Evolutionary conservation across 30 jellyfish, hydroid and myxozoan species (phyloP), one percentile per base, ranked within the genome.

Genomic region (Haliclystus octoradiatus): DNA sequence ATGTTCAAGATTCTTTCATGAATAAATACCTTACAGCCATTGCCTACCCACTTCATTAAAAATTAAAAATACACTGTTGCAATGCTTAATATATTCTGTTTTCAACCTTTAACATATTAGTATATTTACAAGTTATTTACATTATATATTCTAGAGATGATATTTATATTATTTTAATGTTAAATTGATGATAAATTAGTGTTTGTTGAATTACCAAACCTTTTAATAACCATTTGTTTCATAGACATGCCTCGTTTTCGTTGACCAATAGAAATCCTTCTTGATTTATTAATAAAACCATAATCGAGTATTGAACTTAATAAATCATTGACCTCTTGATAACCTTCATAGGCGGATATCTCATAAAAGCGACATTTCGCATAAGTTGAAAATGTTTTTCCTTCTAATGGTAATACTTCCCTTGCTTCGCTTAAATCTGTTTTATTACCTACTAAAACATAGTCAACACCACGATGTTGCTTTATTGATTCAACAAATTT

Each of bases 211-310:
- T 40, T 40, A 5, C 57, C 57, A 40, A 40, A 40, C 19, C 57
- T 9, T 40, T 40, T 40, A 19, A 40, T 40, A 19, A 40, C 57
- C 57, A 40, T 40, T 40, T 40, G 57, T 40, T 40, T 40, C 57
- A 40, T 40, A 40, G 57, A 40, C 14, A 40, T 40, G 57, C 57
- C 57, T 40, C 57, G 57, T 40, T 40, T 40, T 40, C 57, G 57
- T 40, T 40, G 57, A 40, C 57, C 57, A 40, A 40, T 40, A 9
- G 57, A 40, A 40, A 40, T 9, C 57, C 57, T 9, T 40, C 57
- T 9, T 40, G 57, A 40, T 19, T 40, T 40, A 40, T 40, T 40
- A 40, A 40, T 19, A 19, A 40, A 40, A 40, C 57, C 57, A 19
- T 40, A 40, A 40, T 40, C 57, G 14, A 40, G 19, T 40, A 40